Evolutionary conservation across 1,140 invertebrate genomes (phyloP).

Genomic region (Cherax destructor): DNA sequence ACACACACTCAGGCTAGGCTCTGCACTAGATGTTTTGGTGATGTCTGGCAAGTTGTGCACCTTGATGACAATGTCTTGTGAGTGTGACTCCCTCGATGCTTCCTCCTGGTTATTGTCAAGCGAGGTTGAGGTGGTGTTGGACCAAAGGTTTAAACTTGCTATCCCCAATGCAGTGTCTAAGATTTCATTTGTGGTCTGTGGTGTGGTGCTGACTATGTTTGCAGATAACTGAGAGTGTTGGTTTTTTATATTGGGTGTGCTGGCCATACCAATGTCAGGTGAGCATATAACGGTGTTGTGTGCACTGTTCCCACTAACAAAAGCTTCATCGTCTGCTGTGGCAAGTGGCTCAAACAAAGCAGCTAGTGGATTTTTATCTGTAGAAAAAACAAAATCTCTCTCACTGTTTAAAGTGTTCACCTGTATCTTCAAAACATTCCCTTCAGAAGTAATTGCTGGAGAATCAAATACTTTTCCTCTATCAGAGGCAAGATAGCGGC

Average conservation of each 20-base stretch:
- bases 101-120: neutral
- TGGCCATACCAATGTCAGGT: neutral
- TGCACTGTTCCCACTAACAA: neutral
- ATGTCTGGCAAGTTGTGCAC: neutral
- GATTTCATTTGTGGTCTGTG: neutral
- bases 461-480: neutral
- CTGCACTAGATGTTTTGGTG: neutral
- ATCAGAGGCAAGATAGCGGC: slow-evolving; percentile 27
- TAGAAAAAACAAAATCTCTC: neutral
- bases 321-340: neutral
- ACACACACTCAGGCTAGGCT: neutral
- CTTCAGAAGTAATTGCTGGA: neutral
- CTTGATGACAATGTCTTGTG: neutral
- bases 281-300: neutral
- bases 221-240: neutral
- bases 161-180: neutral
- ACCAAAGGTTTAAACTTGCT: neutral
- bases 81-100: neutral
- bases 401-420: slow-evolving; percentile 3
- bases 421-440: slow-evolving; percentile 13
- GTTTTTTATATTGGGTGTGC: neutral
- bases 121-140: neutral
- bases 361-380: neutral
- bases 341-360: neutral
- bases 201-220: neutral